Base-by-base conservation (phyloP, 2,113 vertebrate species). In the Oryzias woworae region DNA sequence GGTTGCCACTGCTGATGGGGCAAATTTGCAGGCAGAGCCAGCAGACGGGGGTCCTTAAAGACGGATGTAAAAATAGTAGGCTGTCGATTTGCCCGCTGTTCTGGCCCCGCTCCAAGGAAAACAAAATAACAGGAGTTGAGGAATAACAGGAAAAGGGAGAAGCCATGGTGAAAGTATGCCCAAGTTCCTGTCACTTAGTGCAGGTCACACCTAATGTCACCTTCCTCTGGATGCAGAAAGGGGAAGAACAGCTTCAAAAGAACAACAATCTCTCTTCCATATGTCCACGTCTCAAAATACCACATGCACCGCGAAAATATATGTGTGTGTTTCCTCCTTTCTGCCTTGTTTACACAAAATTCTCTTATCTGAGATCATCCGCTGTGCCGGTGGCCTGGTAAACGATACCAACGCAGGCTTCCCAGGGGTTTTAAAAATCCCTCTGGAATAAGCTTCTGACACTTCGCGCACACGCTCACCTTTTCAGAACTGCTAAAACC, bases 141-240 rank as follows among this genome's bases (percentile, higher is more conserved):
- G 81, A 90, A 90, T 88, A 90, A 89, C 87, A 90, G 89, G 87
- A 90, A 90, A 85, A 88, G 88, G 88, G 88, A 90, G 86, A 88
- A 87, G 85, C 78, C 60, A 54, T 24, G 77, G 85, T 75, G 82
- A 87, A 90, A 86, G 86, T 87, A 80, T 80, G 87, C 81, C 78
- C 70, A 45, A 69, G 86, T 87, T 88, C 83, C 80, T 88, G 88
- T 90, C 87, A 86, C 85, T 90, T 86, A 87, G 77, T 71, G 3
- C 69, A 66, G 88, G 85, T 87, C 85, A 88, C 82, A 81, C 77
- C 80, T 75, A 69, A 77, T 80, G 87, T 87, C 87, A 88, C 87
- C 84, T 87, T 85, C 78, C 83, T 77, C 62, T 66, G 71, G 51
- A 66, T 10, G 16, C 78, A 74, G 52, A 15, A 43, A 53, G 66